Conservation (phyloP, 2,888 invertebrate genomes). For the Corythucha ciliata region DNA sequence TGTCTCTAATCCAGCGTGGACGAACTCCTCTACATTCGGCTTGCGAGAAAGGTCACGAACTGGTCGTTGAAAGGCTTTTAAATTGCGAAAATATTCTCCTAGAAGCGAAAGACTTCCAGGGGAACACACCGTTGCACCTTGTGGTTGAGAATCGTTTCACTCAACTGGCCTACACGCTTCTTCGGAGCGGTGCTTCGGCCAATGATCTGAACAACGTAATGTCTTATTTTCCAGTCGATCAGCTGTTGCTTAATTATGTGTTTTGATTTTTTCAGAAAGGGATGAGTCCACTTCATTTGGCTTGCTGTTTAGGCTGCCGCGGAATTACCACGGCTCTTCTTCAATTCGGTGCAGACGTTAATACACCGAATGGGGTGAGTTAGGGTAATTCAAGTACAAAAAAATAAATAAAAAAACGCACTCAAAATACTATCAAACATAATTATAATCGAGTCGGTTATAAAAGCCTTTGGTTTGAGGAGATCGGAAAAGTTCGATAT, state of each 20-base stretch:
- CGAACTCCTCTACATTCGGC: constrained; percentile 62
- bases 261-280: constrained; percentile 54
- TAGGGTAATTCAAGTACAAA: too few species aligned
- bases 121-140: constrained; percentile 64
- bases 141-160: constrained; percentile 67
- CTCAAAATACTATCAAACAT: background rate
- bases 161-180: constrained; percentile 57
- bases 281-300: constrained; percentile 57
- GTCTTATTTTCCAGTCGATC: background rate
- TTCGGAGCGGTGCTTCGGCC: constrained; percentile 57
- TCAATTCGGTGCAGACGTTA: constrained; percentile 53
- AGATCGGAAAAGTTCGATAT: too few species aligned
- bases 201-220: constrained; percentile 47
- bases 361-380: constrained; percentile 60
- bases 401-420: constrained; percentile 18
- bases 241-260: too few species aligned
- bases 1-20: constrained; percentile 44
- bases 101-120: constrained; percentile 60
- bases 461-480: too few species aligned
- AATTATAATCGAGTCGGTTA: too few species aligned
- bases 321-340: constrained; percentile 59
- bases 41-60: constrained; percentile 56
- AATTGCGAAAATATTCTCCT: too few species aligned
- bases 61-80: constrained; percentile 51
- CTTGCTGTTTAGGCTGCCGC: constrained; percentile 58